Conservation (phyloP, 2,888 invertebrate species). For the Malacosoma neustria region DNA sequence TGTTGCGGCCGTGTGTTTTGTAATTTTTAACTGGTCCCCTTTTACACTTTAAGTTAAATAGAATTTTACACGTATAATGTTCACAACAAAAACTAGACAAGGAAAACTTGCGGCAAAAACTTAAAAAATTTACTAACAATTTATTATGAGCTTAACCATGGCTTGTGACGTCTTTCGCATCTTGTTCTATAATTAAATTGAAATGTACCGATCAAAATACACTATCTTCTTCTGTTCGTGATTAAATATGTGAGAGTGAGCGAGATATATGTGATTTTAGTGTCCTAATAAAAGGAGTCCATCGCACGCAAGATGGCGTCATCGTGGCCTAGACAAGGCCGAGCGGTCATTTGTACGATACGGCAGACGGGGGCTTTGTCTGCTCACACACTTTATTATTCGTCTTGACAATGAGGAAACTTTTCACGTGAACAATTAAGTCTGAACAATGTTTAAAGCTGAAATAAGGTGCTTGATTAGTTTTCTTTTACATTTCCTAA, state of each 20-base stretch:
- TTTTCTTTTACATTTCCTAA: no score
- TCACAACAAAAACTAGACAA: conserved; percentile 5
- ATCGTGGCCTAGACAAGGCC: conserved; percentile 73
- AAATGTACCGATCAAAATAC: conserved; percentile 19
- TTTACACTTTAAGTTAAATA: conserved; percentile 2
- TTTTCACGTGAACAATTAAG: conserved; percentile 13
- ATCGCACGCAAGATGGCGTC: conserved; percentile 67
- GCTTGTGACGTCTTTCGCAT: conserved; percentile 17
- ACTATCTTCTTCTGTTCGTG: conserved; percentile 28
- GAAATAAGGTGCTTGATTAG: no score
- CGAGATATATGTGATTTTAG: conserved; percentile 44
- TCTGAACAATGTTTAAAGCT: neutral
- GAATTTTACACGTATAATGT: conserved; percentile 5
- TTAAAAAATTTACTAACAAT: conserved; percentile 7
- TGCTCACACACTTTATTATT: conserved; percentile 30
- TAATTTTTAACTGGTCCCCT: neutral
- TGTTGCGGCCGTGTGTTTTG: conserved; percentile 7
- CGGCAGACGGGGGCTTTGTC: conserved; percentile 59
- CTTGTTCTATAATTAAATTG: conserved; percentile 36
- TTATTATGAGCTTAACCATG: conserved; percentile 7
- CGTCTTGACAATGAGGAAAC: conserved; percentile 27
- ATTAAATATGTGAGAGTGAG: conserved; percentile 22
- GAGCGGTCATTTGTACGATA: conserved; percentile 66
- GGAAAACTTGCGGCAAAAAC: conserved; percentile 3
- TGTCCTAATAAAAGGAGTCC: conserved; percentile 60